phyloP scores from a whole-genome alignment of 2,113 vertebrate species.

The Philantomba maxwellii region DNA sequence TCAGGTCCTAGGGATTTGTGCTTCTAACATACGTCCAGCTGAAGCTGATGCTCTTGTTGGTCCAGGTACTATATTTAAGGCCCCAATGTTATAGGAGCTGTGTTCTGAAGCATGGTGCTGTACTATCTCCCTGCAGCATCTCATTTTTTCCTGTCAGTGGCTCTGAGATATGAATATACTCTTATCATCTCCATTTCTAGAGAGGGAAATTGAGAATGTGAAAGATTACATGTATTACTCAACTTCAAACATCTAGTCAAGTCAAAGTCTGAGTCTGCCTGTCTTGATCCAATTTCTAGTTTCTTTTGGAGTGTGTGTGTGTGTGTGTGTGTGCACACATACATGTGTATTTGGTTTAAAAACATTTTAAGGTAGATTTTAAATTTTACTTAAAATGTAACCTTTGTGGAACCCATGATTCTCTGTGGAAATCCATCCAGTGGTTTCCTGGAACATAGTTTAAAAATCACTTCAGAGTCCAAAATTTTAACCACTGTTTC shows the following conservation, averaged over 20 bases:
- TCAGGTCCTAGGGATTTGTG: neutral
- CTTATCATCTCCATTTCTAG: neutral
- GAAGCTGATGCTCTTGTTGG: neutral
- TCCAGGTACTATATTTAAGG: neutral
- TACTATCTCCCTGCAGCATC: neutral
- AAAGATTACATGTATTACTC: neutral
- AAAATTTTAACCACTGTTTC: neutral
- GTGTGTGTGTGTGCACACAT: neutral
- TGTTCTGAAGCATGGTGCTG: neutral
- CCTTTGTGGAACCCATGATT: neutral
- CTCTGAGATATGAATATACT: neutral
- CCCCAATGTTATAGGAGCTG: no score
- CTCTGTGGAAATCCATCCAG: neutral
- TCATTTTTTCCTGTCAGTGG: neutral
- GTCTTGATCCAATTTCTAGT: neutral
- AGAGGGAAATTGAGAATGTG: neutral
- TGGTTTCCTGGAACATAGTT: neutral
- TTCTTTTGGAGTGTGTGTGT: neutral
- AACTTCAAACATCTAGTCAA: neutral
- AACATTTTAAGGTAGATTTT: neutral
- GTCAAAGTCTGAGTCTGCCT: neutral
- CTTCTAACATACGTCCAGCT: neutral
- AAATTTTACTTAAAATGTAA: neutral
- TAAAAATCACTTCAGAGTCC: neutral
- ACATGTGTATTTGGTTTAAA: neutral